Evolutionary conservation across 2,888 invertebrate species (phyloP).

Genomic region (Hymenopus coronatus): DNA sequence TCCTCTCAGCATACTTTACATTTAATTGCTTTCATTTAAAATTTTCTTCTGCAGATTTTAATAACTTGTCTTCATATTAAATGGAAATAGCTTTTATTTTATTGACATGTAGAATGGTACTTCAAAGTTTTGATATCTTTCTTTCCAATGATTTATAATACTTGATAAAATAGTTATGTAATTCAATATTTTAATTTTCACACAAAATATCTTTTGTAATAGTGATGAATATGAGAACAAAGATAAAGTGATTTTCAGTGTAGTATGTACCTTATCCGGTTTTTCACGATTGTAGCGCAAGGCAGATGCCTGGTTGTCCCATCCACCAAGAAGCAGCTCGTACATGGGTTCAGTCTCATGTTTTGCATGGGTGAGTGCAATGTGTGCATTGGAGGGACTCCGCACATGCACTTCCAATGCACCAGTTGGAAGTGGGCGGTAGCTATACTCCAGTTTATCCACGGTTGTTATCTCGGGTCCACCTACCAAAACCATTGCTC

Average conservation of each 20-base stretch:
- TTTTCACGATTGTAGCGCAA: conserved; percentile 61
- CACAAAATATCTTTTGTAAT: neutral
- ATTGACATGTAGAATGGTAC: neutral
- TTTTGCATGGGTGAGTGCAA: conserved; percentile 56
- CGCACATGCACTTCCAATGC: conserved; percentile 57
- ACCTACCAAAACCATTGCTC: conserved; percentile 44
- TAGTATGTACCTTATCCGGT: conserved; percentile 58
- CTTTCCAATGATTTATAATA: neutral
- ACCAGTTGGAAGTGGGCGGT: conserved; percentile 55
- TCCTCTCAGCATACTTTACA: no score
- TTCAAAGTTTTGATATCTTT: neutral
- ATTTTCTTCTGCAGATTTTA: no score
- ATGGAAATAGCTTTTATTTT: neutral
- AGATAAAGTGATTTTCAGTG: conserved; percentile 25
- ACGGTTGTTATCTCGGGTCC: conserved; percentile 55
- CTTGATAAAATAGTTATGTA: neutral
- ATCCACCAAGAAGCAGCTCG: conserved; percentile 66
- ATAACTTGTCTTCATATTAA: neutral
- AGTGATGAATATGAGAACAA: conserved; percentile 34
- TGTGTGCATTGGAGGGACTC: conserved; percentile 63
- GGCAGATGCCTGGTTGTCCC: conserved; percentile 64
- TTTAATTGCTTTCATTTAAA: no score
- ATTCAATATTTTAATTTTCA: conserved; percentile 36
- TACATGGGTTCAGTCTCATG: conserved; percentile 61
- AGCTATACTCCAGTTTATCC: conserved; percentile 56